These are phyloP conservation scores for Microcebus lehilahytsara DNA, from an alignment of 2,113 vertebrate species.

Conservation along the genomic window DNA sequence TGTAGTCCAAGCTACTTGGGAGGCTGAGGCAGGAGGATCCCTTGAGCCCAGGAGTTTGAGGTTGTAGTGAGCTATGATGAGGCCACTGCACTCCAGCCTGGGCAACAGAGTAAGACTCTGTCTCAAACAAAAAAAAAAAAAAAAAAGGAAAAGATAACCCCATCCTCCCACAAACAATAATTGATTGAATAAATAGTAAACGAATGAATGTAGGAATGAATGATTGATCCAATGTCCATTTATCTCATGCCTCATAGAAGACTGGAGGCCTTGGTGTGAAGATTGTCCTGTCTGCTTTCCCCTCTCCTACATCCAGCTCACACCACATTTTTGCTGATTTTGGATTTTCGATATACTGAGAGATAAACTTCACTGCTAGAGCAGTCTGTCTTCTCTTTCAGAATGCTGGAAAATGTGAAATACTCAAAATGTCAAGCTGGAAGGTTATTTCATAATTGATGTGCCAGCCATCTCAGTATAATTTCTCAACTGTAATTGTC, in stretches of 20 bases:
- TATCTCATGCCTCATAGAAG: not conserved
- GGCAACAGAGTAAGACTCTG: too few relatives aligned
- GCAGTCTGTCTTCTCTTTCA: not conserved
- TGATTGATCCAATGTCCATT: not conserved
- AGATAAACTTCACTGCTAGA: not conserved
- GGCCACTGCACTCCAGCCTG: too few relatives aligned
- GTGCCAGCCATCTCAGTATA: not conserved
- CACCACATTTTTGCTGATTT: not conserved
- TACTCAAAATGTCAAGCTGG: not conserved
- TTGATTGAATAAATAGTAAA: not conserved
- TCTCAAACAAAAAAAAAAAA: too few relatives aligned
- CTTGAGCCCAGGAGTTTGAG: too few relatives aligned
- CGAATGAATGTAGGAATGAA: not conserved
- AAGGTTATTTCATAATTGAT: conserved; percentile 35
- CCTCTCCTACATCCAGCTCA: not conserved
- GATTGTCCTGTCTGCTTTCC: not conserved
- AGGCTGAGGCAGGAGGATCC: too few relatives aligned
- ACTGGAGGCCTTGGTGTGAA: not conserved
- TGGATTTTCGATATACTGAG: not conserved
- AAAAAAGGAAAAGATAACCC: too few relatives aligned
- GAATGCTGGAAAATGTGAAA: not conserved
- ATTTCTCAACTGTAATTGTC: conserved; percentile 6
- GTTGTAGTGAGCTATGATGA: too few relatives aligned
- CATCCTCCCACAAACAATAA: not conserved
- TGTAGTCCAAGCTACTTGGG: too few relatives aligned